These are phyloP conservation scores for Cheilosia vernalis DNA, from an alignment of 2,888 invertebrate genomes.

Conservation along the genomic window DNA sequence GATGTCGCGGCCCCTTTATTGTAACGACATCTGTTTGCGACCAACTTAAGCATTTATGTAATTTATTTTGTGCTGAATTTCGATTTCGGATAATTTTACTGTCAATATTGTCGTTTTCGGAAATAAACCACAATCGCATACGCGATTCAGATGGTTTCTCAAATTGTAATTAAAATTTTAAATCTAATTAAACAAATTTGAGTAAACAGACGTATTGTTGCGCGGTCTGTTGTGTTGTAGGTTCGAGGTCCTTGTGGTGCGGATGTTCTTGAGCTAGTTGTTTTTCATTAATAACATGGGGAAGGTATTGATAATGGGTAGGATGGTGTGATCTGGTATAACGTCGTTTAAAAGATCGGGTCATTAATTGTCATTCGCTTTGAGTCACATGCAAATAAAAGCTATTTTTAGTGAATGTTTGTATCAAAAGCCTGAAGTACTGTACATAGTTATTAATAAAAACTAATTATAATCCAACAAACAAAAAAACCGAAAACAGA, in stretches of 20 bases:
- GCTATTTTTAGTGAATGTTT: slow-evolving; percentile 21
- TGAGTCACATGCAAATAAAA: slow-evolving; percentile 23
- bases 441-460: too few species aligned
- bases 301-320: not conserved
- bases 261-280: slow-evolving; percentile 47
- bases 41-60: slow-evolving; percentile 47
- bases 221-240: slow-evolving; percentile 8
- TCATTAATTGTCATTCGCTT: slow-evolving; percentile 12
- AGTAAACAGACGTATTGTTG: slow-evolving; percentile 30
- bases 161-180: slow-evolving; percentile 66
- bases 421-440: not conserved
- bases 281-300: slow-evolving; percentile 15
- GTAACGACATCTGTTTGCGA: slow-evolving; percentile 63
- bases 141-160: slow-evolving; percentile 15
- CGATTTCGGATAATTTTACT: slow-evolving; percentile 35
- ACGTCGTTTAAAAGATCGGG: not conserved
- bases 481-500: too few species aligned
- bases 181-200: slow-evolving; percentile 63
- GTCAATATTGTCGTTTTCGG: slow-evolving; percentile 47
- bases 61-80: slow-evolving; percentile 44
- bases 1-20: slow-evolving; percentile 57
- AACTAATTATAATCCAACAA: too few species aligned
- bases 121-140: slow-evolving; percentile 10
- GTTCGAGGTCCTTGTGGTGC: slow-evolving; percentile 37
- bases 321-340: not conserved